Conservation (phyloP, 2,113 vertebrate genomes). For the Spermophilus dauricus region DNA sequence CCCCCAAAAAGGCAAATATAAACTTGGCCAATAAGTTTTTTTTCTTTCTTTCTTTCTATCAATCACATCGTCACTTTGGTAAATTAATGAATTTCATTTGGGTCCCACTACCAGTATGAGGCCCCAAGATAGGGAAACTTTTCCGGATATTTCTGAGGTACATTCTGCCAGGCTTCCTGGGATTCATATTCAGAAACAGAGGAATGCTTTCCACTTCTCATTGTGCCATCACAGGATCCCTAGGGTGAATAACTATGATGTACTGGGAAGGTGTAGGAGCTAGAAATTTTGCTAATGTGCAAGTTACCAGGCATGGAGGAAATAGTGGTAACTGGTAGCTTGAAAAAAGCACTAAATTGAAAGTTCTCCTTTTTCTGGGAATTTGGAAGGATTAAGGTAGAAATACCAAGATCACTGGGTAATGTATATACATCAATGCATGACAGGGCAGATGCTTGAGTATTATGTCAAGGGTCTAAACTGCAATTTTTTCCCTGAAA, state of each 20-base stretch:
- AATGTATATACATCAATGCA: neutral
- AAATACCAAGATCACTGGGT: neutral
- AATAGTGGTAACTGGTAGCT: neutral
- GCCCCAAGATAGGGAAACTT: neutral
- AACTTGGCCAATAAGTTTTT: neutral
- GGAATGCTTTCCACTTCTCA: neutral
- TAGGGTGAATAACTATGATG: neutral
- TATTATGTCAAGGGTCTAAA: neutral
- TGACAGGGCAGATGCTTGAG: neutral
- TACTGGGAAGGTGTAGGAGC: neutral
- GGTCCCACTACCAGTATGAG: neutral
- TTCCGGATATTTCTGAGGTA: neutral
- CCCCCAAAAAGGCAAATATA: slow-evolving; percentile 35
- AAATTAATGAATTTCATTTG: slow-evolving; percentile 32
- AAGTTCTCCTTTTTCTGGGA: neutral
- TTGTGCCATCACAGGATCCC: neutral
- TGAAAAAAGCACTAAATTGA: slow-evolving; percentile 1
- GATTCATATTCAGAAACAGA: neutral
- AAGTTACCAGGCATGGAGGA: neutral
- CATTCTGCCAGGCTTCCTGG: neutral
- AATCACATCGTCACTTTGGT: neutral
- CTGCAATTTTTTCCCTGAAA: neutral
- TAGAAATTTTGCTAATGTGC: neutral
- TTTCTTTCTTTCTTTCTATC: neutral
- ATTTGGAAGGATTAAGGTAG: neutral